Percentiles rank a stretch among this genome's conserved stretches.
Conservation (phyloP, 2,888 invertebrate species). For the Mantis religiosa region DNA sequence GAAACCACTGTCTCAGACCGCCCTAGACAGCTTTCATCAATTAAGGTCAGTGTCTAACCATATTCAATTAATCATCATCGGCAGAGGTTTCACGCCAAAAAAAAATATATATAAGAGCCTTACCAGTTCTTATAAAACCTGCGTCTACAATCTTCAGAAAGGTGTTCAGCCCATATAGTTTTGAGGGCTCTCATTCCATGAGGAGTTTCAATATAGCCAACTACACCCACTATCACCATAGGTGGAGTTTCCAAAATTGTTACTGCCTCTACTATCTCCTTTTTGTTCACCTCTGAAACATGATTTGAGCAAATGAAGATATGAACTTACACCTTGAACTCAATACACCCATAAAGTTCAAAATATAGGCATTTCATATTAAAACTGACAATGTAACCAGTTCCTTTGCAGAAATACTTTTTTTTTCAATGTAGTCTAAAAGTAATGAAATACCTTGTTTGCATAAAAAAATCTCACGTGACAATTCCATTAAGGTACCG, state of each 20-base stretch:
- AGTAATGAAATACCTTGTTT: too few species aligned
- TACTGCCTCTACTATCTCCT: constrained; percentile 98
- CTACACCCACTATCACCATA: constrained; percentile 94
- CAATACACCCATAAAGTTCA: too few species aligned
- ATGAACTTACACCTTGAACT: too few species aligned
- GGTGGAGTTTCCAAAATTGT: constrained; percentile 98
- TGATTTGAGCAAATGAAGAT: not conserved
- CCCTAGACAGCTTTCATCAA: constrained; percentile 17
- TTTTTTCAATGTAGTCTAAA: too few species aligned
- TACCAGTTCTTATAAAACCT: constrained; percentile 99
- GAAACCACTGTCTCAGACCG: constrained; percentile 13
- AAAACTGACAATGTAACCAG: too few species aligned
- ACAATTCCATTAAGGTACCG: too few species aligned
- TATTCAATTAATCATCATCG: constrained; percentile 5
- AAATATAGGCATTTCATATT: too few species aligned
- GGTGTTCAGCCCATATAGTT: constrained; percentile 98
- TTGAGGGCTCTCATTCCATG: constrained; percentile 92
- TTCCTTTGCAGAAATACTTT: too few species aligned
- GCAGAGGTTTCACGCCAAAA: not conserved
- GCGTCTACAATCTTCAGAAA: constrained; percentile 96
- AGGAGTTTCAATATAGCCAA: constrained; percentile 98
- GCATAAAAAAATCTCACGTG: too few species aligned
- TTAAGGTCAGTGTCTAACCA: constrained; percentile 7
- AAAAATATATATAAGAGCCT: constrained; percentile 37
- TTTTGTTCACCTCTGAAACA: constrained; percentile 92